phyloP scores from a whole-genome alignment of 2,888 invertebrate species.

The Tachystola acroxantha region DNA sequence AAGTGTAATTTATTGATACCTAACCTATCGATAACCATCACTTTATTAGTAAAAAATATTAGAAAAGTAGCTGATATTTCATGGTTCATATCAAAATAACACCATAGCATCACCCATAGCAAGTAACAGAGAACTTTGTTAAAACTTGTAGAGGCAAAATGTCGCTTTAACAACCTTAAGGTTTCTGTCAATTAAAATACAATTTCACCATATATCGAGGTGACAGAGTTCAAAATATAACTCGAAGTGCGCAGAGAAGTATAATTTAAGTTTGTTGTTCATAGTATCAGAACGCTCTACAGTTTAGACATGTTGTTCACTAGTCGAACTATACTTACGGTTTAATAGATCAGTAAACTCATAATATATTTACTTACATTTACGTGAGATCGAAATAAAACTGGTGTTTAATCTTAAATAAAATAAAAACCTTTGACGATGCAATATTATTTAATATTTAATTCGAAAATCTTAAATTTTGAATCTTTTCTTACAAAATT shows the following conservation, averaged over 20 bases:
- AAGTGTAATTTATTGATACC: no score
- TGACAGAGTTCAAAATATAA: neutral
- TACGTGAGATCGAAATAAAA: no score
- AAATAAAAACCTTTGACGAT: no score
- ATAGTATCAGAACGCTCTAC: neutral
- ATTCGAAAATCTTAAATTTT: no score
- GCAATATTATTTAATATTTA: no score
- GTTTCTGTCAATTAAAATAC: neutral
- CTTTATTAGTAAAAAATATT: no score
- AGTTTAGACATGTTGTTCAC: constrained; percentile 4
- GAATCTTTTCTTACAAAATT: no score
- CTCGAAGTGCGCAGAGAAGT: neutral
- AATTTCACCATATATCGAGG: neutral
- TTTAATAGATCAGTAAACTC: neutral
- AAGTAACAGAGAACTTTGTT: constrained; percentile 6
- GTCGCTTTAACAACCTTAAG: neutral
- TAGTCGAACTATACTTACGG: neutral
- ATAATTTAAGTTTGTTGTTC: neutral
- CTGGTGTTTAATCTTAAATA: no score
- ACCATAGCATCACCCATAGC: neutral
- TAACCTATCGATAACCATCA: no score
- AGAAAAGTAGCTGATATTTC: no score
- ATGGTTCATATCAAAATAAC: no score
- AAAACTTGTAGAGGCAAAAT: constrained; percentile 4
- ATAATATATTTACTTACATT: no score